Percentiles rank a stretch among this genome's conserved stretches.
phyloP scores from a whole-genome alignment of 2,113 vertebrate species.

The Melanerpes aurifrons region DNA sequence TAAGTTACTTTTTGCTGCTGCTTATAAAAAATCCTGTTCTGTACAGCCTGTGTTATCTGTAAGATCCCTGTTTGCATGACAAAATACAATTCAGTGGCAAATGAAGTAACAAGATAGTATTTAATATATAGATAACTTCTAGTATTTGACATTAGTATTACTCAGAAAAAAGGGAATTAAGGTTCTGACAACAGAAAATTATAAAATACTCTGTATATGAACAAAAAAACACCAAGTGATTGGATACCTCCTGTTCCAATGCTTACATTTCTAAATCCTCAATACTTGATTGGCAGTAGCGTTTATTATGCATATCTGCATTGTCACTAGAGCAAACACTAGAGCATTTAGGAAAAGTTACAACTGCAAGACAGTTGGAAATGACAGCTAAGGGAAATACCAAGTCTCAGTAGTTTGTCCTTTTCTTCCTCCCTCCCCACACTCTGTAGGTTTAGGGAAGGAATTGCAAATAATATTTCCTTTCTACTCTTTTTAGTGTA shows the following conservation, averaged over 20 bases:
- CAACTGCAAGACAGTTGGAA: not conserved
- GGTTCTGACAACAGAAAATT: not conserved
- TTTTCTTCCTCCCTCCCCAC: not conserved
- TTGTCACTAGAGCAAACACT: not conserved
- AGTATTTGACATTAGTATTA: not conserved
- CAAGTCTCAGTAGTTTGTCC: not conserved
- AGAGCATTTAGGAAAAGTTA: not conserved
- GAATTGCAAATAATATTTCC: not conserved
- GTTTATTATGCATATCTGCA: not conserved
- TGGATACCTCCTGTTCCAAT: not conserved
- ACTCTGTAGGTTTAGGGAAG: not conserved
- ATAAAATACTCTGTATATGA: not conserved
- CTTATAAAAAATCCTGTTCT: not conserved
- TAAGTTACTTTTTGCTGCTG: not conserved
- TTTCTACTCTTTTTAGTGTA: not conserved
- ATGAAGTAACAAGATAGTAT: not conserved
- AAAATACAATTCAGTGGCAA: not conserved
- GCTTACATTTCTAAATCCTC: not conserved
- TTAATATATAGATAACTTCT: not conserved
- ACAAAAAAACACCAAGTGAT: accelerated
- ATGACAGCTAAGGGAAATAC: not conserved
- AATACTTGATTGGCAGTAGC: not conserved
- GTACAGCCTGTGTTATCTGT: not conserved
- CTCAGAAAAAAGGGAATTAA: not conserved
- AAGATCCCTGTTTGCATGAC: not conserved